Evolutionary conservation across 2,797 vertebrate species (phyloP), one percentile per base, ranked within the genome.

Genomic region (Threskiornis aethiopicus): DNA sequence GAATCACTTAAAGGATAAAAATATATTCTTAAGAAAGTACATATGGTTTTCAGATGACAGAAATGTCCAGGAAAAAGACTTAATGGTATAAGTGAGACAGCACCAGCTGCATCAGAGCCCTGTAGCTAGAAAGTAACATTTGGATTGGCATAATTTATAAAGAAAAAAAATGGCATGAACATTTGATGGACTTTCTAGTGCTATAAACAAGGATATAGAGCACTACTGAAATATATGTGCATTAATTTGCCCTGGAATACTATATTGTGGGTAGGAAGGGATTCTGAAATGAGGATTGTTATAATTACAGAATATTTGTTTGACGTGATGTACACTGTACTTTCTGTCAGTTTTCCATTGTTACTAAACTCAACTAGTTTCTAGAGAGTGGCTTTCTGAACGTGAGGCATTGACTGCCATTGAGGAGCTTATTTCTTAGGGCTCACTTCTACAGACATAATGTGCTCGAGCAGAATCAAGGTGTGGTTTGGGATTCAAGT

Each of bases 1-100:
- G 85, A 89, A 84, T 90, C 84, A 88, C 31, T 86, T 76, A 26
- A 51, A 86, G 37, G 57, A 61, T 71, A 87, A 78, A 90, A 96
- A 84, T 46, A 67, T 5, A 59, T 80, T 29, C 21, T 83, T 83
- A 4, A 13, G 69, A 71, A 95, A 78, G 21, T 89, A 77, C 42
- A 85, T 80, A 81, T 44, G 44, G 35, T 78, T 91, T 92, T 54
- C 69, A 71, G 37, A 81, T 72, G 79, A 86, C 61, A 94, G 19
- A 95, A 94, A 58, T 75, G 46, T 49, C 82, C 84, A 78, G 39
- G 44, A 80, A 89, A 72, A 90, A 59, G 42, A 29, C 31, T 84
- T 84, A 84, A 61, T 69, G 46, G 41, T 81, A 3, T 28, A 93
- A 88, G 51, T 59, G 79, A 89, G 67, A 86, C 61, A 83, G 29